Percentiles rank a stretch among this genome's conserved stretches.
Conservation (phyloP, 2,888 invertebrate species). For the Trissonchulus sp. region DNA sequence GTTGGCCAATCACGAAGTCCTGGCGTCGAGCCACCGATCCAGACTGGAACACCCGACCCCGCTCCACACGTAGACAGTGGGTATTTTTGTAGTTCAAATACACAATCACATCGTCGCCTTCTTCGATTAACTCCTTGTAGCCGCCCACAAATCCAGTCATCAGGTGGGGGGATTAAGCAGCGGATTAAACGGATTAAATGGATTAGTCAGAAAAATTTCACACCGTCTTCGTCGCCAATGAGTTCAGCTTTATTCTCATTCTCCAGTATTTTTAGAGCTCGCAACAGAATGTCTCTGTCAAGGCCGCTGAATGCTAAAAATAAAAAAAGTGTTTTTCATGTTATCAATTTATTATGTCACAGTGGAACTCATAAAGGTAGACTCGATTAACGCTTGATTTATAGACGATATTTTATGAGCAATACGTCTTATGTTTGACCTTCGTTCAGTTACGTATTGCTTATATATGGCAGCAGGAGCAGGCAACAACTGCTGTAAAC, state of each 20-base stretch:
- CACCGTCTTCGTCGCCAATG: conserved; percentile 79
- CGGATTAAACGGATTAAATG: conserved; percentile 1
- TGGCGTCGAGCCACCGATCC: conserved; percentile 86
- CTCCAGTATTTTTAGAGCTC: conserved; percentile 71
- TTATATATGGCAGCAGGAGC: no score
- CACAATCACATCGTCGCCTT: conserved; percentile 83
- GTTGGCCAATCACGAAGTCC: conserved; percentile 70
- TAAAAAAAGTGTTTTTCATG: no score
- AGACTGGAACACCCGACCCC: conserved; percentile 78
- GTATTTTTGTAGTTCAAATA: conserved; percentile 76
- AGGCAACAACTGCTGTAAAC: no score
- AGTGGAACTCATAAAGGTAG: no score
- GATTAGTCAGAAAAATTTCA: conserved; percentile 77
- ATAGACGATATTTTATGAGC: no score
- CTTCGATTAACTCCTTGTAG: conserved; percentile 60
- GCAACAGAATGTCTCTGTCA: conserved; percentile 71
- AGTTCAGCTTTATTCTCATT: conserved; percentile 76
- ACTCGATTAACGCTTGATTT: no score
- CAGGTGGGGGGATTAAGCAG: no score
- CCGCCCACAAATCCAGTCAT: conserved; percentile 20
- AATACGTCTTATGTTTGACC: no score
- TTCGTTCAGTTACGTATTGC: no score
- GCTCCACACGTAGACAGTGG: conserved; percentile 75
- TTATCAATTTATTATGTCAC: no score
- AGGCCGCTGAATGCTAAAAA: conserved; percentile 77